These are phyloP conservation scores for Calcarius lapponicus DNA, from an alignment of 2,797 vertebrate species.

Conservation along the genomic window DNA sequence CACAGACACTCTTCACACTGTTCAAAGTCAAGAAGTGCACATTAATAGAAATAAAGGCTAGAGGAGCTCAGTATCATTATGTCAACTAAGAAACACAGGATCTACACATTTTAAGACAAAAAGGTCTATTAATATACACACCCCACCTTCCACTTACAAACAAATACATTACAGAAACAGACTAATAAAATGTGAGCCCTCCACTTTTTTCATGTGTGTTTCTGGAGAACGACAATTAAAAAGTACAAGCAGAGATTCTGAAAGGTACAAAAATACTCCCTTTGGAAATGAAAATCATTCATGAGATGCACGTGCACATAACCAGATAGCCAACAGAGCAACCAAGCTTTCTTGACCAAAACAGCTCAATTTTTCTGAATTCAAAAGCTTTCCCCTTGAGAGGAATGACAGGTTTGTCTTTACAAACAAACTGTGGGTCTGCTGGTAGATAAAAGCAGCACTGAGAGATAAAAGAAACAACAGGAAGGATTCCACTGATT, in stretches of 20 bases:
- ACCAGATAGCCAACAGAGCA: neutral
- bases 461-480: neutral
- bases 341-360: neutral
- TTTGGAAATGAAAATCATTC: neutral
- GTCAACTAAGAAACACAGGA: neutral
- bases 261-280: neutral
- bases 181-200: neutral
- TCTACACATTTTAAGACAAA: neutral
- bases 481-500: neutral
- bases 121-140: neutral
- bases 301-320: neutral
- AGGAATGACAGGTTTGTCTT: neutral
- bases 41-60: constrained; percentile 17
- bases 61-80: neutral
- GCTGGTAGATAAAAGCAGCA: neutral
- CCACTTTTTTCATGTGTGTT: neutral
- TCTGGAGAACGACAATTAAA: neutral
- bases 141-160: neutral
- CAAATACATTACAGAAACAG: neutral
- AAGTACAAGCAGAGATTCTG: neutral
- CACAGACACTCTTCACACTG: constrained; percentile 96
- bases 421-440: neutral
- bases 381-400: neutral
- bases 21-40: constrained; percentile 38
- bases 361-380: neutral